Evolutionary conservation across 2,888 invertebrate genomes (phyloP), one percentile per base, ranked within the genome.

Genomic region (Phrixothrix hirtus): DNA sequence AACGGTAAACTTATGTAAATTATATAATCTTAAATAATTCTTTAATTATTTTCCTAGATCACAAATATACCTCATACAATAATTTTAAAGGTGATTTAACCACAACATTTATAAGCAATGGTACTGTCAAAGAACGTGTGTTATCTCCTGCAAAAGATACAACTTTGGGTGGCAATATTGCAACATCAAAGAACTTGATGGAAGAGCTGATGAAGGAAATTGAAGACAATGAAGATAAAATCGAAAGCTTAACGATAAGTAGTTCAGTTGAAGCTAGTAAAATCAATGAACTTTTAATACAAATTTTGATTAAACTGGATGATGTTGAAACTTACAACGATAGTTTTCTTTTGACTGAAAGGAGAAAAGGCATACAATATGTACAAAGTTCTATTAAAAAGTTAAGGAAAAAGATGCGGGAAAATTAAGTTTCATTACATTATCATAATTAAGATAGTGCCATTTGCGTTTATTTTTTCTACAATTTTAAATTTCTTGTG

Each of bases 301-400:
- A 11, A 6, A 29, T 29, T 36, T 26, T 42, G 10, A 29, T 49
- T 12, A 35, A 36, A 27, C 14, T 49, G 42, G 49, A 49, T 11
- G 39, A 43, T 21, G 9, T 49, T n/a, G 26, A 17, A 27, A 36
- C 42, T 4, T 43, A 32, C 10, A 11, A 42, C 1, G 13, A 42
- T 25, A 17, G 9, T 9, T 9, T 12, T 11, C 10, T 49, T 13
- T 15, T 29, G 15, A 15, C 30, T 13, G 32, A 37, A 14, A 16
- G 38, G 7, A 37, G 25, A 15, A 25, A 38, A 21, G 46, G 31
- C 2, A 37, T 46, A 9, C 12, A 31, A 25, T 30, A 10, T 25
- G 38, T 38, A 4, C 37, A 46, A 14, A 21, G 10, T 4, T 36
- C 27, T 29, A 45, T 36, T 13, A 2, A 12, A 17, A 36, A 13